Conservation (phyloP, 2,797 vertebrate genomes). For the Sarcoramphus papa region DNA sequence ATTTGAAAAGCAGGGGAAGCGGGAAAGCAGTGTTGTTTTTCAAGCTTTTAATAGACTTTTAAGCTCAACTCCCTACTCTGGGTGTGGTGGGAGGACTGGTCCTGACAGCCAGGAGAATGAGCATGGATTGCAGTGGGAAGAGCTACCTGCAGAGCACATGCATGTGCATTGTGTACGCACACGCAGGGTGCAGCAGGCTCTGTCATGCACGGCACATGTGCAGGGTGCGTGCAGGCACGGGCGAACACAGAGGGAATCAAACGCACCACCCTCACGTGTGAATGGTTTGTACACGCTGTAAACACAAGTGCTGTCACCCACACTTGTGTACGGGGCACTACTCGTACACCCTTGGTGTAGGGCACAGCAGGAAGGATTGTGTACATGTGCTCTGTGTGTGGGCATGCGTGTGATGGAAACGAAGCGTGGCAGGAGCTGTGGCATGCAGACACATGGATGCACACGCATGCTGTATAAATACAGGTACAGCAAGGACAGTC, state of each 20-base stretch:
- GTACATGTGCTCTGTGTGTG: accelerated
- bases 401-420: accelerated
- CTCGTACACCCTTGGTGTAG: background rate
- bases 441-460: background rate
- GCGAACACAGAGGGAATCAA: too few relatives aligned
- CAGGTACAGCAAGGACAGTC: background rate
- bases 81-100: background rate
- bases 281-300: accelerated
- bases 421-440: background rate
- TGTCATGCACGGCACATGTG: accelerated
- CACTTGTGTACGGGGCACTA: accelerated
- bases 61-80: background rate
- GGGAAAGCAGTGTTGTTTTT: background rate
- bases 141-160: background rate
- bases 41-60: background rate
- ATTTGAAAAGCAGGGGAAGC: background rate
- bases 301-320: background rate
- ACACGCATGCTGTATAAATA: background rate
- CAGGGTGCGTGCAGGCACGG: background rate
- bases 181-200: background rate
- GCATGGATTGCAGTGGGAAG: background rate
- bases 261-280: accelerated
- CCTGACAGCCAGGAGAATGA: background rate
- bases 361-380: background rate
- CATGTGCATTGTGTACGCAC: background rate